A percentile compares a stretch with the other conserved stretches of the same genome.
These are phyloP conservation scores for Eurois occulta DNA, from an alignment of 2,888 invertebrate genomes.

Conservation along the genomic window DNA sequence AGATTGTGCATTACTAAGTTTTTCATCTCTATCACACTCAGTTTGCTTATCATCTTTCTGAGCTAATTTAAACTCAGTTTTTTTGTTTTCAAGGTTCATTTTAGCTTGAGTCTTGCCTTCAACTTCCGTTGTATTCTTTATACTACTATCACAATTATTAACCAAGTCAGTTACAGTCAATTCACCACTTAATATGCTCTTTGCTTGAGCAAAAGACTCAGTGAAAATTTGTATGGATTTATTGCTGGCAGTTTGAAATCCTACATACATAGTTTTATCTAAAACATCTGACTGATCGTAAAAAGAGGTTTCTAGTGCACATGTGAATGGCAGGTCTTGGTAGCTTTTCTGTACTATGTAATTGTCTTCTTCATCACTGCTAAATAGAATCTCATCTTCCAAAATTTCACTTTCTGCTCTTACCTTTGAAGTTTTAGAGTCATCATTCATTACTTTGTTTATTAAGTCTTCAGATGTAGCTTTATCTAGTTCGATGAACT, in stretches of 20 bases:
- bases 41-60: not conserved
- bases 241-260: slow-evolving; percentile 86
- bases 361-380: slow-evolving; percentile 84
- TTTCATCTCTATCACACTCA: not conserved
- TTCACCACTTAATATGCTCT: slow-evolving; percentile 73
- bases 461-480: slow-evolving; percentile 33
- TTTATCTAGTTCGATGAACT: slow-evolving; percentile 47
- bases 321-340: slow-evolving; percentile 81
- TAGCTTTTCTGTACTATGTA: slow-evolving; percentile 67
- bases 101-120: not conserved
- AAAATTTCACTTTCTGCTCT: slow-evolving; percentile 59
- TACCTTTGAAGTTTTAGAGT: slow-evolving; percentile 16
- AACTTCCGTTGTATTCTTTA: slow-evolving; percentile 3
- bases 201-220: slow-evolving; percentile 81
- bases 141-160: slow-evolving; percentile 67
- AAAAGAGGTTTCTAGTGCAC: slow-evolving; percentile 80
- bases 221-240: slow-evolving; percentile 81
- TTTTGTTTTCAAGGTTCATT: not conserved
- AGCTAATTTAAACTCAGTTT: slow-evolving; percentile 16
- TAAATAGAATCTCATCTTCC: slow-evolving; percentile 84
- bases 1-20: not conserved
- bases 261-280: slow-evolving; percentile 83
- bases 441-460: slow-evolving; percentile 21
- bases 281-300: slow-evolving; percentile 74
- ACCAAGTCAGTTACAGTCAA: slow-evolving; percentile 75